phyloP scores from a whole-genome alignment of 2,888 invertebrate genomes.

The Agrochola lota region DNA sequence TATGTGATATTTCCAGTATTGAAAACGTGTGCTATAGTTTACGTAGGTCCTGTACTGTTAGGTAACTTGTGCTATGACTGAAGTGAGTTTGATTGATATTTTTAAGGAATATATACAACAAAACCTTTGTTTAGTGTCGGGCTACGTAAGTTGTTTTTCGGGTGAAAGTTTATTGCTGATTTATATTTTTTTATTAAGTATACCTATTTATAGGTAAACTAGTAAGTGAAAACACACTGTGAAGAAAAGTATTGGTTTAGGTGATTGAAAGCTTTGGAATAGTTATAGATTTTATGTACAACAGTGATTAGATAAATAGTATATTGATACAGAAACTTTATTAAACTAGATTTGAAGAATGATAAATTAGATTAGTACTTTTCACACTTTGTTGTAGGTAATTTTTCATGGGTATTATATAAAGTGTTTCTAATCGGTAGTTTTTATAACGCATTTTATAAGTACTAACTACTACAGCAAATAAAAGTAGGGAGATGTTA shows the following conservation, averaged over 20 bases:
- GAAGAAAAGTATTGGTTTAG: conserved; percentile 25
- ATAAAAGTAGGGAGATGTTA: conserved; percentile 64
- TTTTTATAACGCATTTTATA: conserved; percentile 49
- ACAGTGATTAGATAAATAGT: conserved; percentile 29
- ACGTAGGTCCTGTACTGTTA: background rate
- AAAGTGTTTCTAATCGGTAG: conserved; percentile 49
- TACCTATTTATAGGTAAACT: conserved; percentile 20
- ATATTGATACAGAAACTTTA: conserved; percentile 25
- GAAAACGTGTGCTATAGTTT: conserved; percentile 16
- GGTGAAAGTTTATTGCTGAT: conserved; percentile 2
- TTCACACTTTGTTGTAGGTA: conserved; percentile 23
- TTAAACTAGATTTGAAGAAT: conserved; percentile 12
- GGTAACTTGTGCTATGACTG: background rate
- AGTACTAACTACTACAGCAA: conserved; percentile 67
- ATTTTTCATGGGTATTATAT: conserved; percentile 22
- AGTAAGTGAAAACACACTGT: conserved; percentile 33
- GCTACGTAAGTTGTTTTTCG: conserved; percentile 10
- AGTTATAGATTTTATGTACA: conserved; percentile 50
- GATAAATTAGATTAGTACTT: conserved; percentile 21
- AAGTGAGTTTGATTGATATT: conserved; percentile 28
- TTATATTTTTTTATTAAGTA: conserved; percentile 24
- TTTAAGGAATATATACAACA: conserved; percentile 27
- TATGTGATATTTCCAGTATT: background rate
- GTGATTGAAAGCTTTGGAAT: conserved; percentile 42
- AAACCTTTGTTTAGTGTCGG: conserved; percentile 20